phyloP scores from a whole-genome alignment of 2,888 invertebrate species.

The Dexiosoma caninum region DNA sequence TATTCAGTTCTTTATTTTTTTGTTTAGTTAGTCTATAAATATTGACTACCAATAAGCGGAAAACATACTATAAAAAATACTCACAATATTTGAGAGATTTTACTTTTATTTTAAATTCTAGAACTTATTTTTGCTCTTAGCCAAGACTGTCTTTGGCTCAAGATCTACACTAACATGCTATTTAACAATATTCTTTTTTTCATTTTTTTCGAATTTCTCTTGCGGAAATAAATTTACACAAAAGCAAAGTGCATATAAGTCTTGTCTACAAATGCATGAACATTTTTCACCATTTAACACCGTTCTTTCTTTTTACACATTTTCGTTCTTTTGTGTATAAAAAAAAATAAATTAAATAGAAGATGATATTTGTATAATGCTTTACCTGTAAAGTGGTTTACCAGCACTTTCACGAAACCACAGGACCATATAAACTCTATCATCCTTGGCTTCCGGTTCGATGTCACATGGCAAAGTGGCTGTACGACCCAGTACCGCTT shows the following conservation, averaged over 20 bases:
- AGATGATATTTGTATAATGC: constrained; percentile 44
- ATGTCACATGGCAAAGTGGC: constrained; percentile 94
- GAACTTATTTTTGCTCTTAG: neutral
- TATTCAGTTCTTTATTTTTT: too few species aligned
- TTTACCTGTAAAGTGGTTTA: constrained; percentile 93
- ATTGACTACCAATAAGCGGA: too few species aligned
- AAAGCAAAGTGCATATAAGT: constrained; percentile 28
- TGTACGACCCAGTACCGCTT: constrained; percentile 89
- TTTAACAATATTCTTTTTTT: neutral
- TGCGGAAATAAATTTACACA: constrained; percentile 50
- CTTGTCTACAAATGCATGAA: constrained; percentile 28
- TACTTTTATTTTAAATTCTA: neutral
- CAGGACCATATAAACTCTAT: constrained; percentile 93
- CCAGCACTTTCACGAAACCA: constrained; percentile 93
- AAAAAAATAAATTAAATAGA: neutral
- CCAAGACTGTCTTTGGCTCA: neutral
- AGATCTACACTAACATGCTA: neutral
- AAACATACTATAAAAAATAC: too few species aligned
- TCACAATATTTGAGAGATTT: too few species aligned
- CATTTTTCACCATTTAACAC: constrained; percentile 20
- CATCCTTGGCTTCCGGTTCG: constrained; percentile 88
- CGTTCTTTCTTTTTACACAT: neutral
- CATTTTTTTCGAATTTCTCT: neutral
- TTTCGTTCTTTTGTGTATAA: too few species aligned
- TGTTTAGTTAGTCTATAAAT: too few species aligned